A percentile compares a stretch with the other conserved stretches of the same genome.
phyloP scores from a whole-genome alignment of 1,140 invertebrate species.

The Gryon sp. region DNA sequence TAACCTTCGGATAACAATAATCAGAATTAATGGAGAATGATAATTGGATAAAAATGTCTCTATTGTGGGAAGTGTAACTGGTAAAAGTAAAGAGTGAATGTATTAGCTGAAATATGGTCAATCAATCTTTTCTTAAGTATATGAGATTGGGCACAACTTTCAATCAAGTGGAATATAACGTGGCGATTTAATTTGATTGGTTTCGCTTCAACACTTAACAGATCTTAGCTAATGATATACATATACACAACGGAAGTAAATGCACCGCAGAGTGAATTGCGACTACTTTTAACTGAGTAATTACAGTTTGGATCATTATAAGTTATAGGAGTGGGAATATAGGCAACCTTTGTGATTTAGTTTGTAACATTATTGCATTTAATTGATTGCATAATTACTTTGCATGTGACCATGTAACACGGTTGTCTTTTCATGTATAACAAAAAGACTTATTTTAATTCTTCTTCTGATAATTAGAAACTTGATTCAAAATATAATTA shows the following conservation, averaged over 20 bases:
- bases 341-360: no score
- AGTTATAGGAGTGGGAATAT: neutral
- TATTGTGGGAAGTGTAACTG: constrained; percentile 6
- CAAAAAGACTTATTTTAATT: no score
- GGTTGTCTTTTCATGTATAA: no score
- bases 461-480: no score
- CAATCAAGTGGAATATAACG: constrained; percentile 40
- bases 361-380: no score
- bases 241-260: constrained; percentile 50
- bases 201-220: constrained; percentile 51
- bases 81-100: constrained; percentile 21
- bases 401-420: no score
- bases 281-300: constrained; percentile 36
- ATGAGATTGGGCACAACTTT: constrained; percentile 40
- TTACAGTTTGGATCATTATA: constrained; percentile 58
- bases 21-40: constrained; percentile 8
- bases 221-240: constrained; percentile 27
- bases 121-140: constrained; percentile 28
- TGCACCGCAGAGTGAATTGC: constrained; percentile 31
- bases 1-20: neutral
- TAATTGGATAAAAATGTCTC: constrained; percentile 18
- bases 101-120: constrained; percentile 11
- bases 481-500: no score
- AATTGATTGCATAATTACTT: no score
- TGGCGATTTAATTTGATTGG: constrained; percentile 44